Evolutionary conservation across 2,797 vertebrate genomes (phyloP).

Genomic region (Peromyscus eremicus): DNA sequence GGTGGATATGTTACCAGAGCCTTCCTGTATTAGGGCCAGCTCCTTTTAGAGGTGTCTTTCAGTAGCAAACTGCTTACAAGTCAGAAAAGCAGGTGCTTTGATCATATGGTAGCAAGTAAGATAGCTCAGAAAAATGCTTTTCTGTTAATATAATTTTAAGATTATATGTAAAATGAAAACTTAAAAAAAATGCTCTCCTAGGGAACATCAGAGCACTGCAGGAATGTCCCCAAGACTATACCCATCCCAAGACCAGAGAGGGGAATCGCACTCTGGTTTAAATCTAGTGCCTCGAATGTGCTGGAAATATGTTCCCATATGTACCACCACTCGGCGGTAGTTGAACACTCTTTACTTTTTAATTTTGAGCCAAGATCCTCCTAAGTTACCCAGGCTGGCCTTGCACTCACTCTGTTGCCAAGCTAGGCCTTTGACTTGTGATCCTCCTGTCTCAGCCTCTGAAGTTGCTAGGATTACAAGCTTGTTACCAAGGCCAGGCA

Average conservation of each 20-base stretch:
- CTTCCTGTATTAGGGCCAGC: not conserved
- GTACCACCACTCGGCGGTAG: not conserved
- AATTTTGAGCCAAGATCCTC: not conserved
- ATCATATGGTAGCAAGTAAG: not conserved
- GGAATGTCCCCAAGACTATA: not conserved
- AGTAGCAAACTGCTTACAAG: not conserved
- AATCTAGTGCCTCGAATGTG: not conserved
- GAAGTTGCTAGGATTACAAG: not conserved
- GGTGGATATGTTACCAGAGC: not conserved
- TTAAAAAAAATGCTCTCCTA: not conserved
- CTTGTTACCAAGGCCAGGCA: not conserved
- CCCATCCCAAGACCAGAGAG: not conserved
- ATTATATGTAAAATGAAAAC: conserved; percentile 12
- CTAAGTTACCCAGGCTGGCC: not conserved
- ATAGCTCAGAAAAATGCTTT: conserved; percentile 4
- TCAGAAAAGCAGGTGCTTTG: not conserved
- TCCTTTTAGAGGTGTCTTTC: not conserved
- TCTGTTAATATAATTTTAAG: not conserved
- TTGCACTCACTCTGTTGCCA: not conserved
- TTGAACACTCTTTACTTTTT: not conserved
- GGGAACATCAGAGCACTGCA: not conserved
- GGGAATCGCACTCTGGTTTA: not conserved
- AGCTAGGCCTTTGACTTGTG: not conserved
- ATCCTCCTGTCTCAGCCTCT: not conserved
- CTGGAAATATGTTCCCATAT: not conserved